Conservation (phyloP, 2,888 invertebrate species). For the Leptura quadrifasciata region DNA sequence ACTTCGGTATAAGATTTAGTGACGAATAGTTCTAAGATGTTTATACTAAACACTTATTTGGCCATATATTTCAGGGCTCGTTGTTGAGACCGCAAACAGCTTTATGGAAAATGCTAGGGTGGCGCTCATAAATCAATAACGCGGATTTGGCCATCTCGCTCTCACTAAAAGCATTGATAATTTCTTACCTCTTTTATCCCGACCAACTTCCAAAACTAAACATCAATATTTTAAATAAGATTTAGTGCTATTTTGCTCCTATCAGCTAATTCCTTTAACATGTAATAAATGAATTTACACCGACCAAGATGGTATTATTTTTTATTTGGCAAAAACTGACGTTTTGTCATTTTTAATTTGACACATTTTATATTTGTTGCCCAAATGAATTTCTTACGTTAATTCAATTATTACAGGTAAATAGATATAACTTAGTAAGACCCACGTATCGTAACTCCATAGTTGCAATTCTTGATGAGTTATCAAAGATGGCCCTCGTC, state of each 20-base stretch:
- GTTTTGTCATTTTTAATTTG: no score
- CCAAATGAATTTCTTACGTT: no score
- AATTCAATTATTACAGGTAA: no score
- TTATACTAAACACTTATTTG: slow-evolving; percentile 74
- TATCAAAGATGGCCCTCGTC: no score
- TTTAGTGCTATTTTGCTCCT: slow-evolving; percentile 60
- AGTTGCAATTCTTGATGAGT: no score
- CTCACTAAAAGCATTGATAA: slow-evolving; percentile 53
- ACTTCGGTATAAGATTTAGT: slow-evolving; percentile 65
- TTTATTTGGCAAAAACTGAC: no score
- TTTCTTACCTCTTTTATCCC: slow-evolving; percentile 67
- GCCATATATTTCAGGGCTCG: slow-evolving; percentile 73
- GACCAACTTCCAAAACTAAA: slow-evolving; percentile 62
- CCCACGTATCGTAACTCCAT: no score
- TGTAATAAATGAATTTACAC: slow-evolving; percentile 3
- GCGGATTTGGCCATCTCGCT: slow-evolving; percentile 68
- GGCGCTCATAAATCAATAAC: slow-evolving; percentile 79
- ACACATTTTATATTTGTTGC: no score
- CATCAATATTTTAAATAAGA: slow-evolving; percentile 63
- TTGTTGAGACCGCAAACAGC: slow-evolving; percentile 74
- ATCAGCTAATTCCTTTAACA: slow-evolving; percentile 45
- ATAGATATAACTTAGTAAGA: no score
- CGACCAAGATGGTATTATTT: background rate
- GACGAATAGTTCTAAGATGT: slow-evolving; percentile 72
- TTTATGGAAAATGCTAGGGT: slow-evolving; percentile 74